Conservation (phyloP, 2,797 vertebrate genomes). For the Poliocrania exsul region DNA sequence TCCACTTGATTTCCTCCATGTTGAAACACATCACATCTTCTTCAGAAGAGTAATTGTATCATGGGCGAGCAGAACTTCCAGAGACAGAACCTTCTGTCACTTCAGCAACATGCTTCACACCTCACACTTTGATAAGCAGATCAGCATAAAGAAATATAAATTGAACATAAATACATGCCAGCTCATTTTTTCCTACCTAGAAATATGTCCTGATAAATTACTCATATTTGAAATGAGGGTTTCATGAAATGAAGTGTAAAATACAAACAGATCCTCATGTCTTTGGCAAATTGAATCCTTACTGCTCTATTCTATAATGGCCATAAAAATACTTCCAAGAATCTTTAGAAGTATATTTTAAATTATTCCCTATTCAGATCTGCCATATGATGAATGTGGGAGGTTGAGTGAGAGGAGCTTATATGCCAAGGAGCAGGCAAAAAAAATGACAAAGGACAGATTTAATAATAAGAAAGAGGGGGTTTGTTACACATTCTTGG, state of each 20-base stretch:
- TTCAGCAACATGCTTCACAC: neutral
- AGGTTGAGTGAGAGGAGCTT: constrained; percentile 46
- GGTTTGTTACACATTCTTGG: neutral
- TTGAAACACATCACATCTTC: neutral
- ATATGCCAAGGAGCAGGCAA: neutral
- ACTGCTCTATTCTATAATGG: neutral
- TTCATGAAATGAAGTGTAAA: neutral
- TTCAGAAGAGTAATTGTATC: neutral
- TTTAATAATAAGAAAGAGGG: constrained; percentile 1
- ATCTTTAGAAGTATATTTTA: constrained; percentile 20
- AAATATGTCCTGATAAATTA: neutral
- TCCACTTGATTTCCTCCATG: neutral
- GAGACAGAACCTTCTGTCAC: neutral
- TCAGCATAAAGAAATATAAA: neutral
- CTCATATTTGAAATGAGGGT: neutral
- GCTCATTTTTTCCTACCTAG: neutral
- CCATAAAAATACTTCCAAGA: neutral
- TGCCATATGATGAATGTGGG: constrained; percentile 31
- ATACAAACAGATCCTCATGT: neutral
- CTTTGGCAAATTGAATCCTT: neutral
- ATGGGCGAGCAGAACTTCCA: neutral
- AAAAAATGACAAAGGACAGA: neutral
- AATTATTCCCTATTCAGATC: constrained; percentile 36
- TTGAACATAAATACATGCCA: neutral
- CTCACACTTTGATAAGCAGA: neutral